Evolutionary conservation across 2,888 invertebrate species (phyloP).

Genomic region (Halocaridina rubra): DNA sequence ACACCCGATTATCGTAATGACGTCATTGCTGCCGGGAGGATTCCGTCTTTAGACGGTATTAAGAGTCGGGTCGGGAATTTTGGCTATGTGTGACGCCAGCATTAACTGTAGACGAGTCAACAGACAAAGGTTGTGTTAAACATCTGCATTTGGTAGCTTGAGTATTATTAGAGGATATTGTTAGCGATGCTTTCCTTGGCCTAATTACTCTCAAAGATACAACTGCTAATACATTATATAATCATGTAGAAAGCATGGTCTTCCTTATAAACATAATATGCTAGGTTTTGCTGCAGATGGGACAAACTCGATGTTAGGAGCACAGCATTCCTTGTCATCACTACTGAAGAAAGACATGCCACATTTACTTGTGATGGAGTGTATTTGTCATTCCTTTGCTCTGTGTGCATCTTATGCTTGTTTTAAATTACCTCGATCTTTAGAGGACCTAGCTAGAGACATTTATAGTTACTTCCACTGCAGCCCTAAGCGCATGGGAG

Average conservation of each 20-base stretch:
- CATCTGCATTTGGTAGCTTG: not conserved
- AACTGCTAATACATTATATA: not conserved
- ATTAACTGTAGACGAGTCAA: slow-evolving; percentile 10
- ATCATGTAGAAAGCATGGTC: not conserved
- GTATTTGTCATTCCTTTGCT: slow-evolving; percentile 6
- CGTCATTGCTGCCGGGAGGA: too few relatives aligned
- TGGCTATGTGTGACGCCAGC: too few relatives aligned
- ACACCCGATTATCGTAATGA: too few relatives aligned
- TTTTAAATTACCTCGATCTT: not conserved
- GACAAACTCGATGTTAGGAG: slow-evolving; percentile 6
- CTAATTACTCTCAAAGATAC: slow-evolving; percentile 6
- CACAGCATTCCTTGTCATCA: slow-evolving; percentile 10
- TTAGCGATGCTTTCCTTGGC: not conserved
- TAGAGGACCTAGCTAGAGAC: slow-evolving; percentile 15
- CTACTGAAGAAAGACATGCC: slow-evolving; percentile 11
- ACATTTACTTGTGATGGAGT: not conserved
- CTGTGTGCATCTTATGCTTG: slow-evolving; percentile 26
- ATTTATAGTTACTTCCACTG: slow-evolving; percentile 16
- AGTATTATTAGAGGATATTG: not conserved
- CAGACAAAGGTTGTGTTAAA: slow-evolving; percentile 5
- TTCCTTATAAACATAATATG: slow-evolving; percentile 12
- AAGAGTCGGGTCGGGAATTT: too few relatives aligned
- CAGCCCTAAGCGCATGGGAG: slow-evolving; percentile 6
- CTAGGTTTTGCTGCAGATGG: slow-evolving; percentile 26
- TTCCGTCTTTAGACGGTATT: too few relatives aligned